Conservation (phyloP, 2,113 vertebrate species). For the Onychostruthus taczanowskii region DNA sequence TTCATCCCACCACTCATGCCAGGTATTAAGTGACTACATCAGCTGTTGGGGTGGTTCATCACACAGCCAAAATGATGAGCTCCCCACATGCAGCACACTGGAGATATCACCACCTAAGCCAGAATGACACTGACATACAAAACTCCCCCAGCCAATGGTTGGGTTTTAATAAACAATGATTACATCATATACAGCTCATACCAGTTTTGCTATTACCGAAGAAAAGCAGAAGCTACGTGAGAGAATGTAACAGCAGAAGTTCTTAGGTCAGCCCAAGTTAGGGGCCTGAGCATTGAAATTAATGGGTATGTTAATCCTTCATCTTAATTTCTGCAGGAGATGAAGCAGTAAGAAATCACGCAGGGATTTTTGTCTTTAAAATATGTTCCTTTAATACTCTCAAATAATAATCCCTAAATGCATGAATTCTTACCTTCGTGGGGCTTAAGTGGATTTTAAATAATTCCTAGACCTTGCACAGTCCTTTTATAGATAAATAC, state of each 20-base stretch:
- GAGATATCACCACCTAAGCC: neutral
- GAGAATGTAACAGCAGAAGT: neutral
- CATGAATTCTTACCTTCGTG: neutral
- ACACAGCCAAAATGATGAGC: neutral
- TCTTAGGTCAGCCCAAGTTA: neutral
- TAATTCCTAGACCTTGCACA: slow-evolving; percentile 16
- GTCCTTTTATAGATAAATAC: neutral
- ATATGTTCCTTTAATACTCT: neutral
- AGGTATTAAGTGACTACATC: neutral
- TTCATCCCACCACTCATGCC: neutral
- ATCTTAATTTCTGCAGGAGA: neutral
- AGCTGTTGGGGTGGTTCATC: neutral
- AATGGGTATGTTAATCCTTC: neutral
- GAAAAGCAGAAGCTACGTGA: neutral
- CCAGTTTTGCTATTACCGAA: neutral
- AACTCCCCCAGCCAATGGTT: neutral
- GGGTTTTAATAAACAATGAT: neutral
- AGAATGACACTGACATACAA: neutral
- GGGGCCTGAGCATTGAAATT: neutral
- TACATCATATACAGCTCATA: neutral
- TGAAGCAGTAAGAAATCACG: neutral
- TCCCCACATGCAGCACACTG: neutral
- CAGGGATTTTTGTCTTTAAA: slow-evolving; percentile 11
- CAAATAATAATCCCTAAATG: slow-evolving; percentile 37
- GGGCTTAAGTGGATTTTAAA: slow-evolving; percentile 44